Base-by-base conservation (phyloP, 2,113 vertebrate genomes). In the Colistium nudipinnis region DNA sequence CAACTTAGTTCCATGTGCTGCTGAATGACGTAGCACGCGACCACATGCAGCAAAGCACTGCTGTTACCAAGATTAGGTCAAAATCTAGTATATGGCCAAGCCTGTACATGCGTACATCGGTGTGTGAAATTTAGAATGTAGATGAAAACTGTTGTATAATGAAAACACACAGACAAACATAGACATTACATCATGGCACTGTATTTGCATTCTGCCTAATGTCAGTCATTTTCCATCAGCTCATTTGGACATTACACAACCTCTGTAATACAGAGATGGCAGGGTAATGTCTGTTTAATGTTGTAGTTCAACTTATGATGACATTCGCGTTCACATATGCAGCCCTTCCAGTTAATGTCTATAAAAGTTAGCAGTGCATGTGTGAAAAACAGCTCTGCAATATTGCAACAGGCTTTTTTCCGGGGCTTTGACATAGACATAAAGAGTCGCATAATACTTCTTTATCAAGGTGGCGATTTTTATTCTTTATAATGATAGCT, bases 1-100 rank as follows among this genome's bases (percentile, higher is more conserved):
- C 20, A 14, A 65, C 38, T 22, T 38, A 33, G 61, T 43, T 7
- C 38, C 51, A 47, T 61, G 62, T 73, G 51, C n/a, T 38, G 56
- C 62, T 45, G 13, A 39, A 22, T 13, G 44, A 22, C 19, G 52
- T 19, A 38, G 19, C 62, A 1, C 36, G 20, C 28, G 51, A 51
- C 51, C 57, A 24, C 57, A 30, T 27, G 3, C 33, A 62, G 62
- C 24, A 39, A 11, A 38, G 33, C 19, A 28, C 45, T 60, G 53
- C 66, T 53, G 53, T 61, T 78, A 62, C 57, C 35, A 11, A 36
- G 7, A 36, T 11, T 36, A 36, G 9, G 35, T 36, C 35, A 36
- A 36, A 41, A 43, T n/a, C 39, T 43, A n/a, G 16, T 43, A 43
- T 43, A 43, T n/a, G 16, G 4, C 16, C n/a, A 17, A 17, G 1